phyloP scores from a whole-genome alignment of 2,888 invertebrate species.

The Drosophila phalerata region DNA sequence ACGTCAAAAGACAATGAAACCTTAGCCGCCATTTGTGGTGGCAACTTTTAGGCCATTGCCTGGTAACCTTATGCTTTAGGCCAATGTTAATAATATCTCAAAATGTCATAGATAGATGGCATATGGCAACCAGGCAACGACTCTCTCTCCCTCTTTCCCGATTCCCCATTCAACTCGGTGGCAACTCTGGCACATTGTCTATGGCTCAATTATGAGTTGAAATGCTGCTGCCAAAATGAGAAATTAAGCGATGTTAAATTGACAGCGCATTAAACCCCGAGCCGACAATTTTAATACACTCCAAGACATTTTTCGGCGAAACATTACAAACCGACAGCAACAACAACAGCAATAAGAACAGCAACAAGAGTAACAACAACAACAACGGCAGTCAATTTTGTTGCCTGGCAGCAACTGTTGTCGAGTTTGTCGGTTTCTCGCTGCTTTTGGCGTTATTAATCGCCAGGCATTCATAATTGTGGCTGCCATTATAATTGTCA shows the following conservation, averaged over 20 bases:
- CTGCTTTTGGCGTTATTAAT: constrained; percentile 68
- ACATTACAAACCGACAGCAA: constrained; percentile 40
- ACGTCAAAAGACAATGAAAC: constrained; percentile 16
- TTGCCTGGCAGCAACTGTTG: constrained; percentile 17
- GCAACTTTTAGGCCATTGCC: constrained; percentile 1
- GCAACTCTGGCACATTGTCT: constrained; percentile 8
- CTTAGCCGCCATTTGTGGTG: constrained; percentile 4
- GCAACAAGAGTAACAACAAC: neutral
- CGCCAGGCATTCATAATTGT: constrained; percentile 78
- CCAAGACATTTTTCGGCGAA: constrained; percentile 56
- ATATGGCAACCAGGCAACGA: constrained; percentile 49
- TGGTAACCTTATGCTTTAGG: constrained; percentile 2
- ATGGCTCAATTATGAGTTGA: constrained; percentile 43
- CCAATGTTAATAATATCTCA: constrained; percentile 4
- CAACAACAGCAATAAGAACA: constrained; percentile 15
- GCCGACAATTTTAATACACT: constrained; percentile 70
- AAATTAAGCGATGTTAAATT: constrained; percentile 75
- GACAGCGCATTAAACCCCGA: constrained; percentile 67
- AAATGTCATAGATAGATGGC: constrained; percentile 21
- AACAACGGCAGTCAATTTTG: constrained; percentile 21
- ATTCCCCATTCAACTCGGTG: neutral
- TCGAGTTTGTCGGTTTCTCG: constrained; percentile 49
- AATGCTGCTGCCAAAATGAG: constrained; percentile 55
- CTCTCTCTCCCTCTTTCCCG: constrained; percentile 15
- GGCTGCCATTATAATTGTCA: constrained; percentile 80